Evolutionary conservation across 2,113 vertebrate genomes (phyloP).

Genomic region (Bothrops jararaca): DNA sequence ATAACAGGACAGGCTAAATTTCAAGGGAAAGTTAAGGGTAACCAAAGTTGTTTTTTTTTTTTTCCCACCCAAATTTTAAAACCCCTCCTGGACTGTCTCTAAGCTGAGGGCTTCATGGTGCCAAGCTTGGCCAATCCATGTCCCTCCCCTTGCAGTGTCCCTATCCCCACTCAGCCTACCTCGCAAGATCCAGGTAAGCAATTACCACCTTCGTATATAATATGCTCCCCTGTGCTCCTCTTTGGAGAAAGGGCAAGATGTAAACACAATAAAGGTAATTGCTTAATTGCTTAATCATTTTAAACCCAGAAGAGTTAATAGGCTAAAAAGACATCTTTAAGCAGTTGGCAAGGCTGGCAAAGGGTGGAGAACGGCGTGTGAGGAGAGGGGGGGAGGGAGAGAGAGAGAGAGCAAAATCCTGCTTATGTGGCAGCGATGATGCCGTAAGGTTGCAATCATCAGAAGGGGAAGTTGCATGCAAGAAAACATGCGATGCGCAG

Average conservation of each 20-base stretch:
- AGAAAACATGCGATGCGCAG: accelerated
- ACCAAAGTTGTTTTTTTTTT: not conserved
- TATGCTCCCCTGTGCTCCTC: not conserved
- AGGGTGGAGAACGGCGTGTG: not conserved
- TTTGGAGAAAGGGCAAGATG: not conserved
- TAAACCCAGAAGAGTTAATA: not conserved
- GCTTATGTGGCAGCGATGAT: conserved; percentile 32
- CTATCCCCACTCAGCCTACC: not conserved
- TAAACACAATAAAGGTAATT: conserved; percentile 5
- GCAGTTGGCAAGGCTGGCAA: not conserved
- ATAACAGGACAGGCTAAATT: not conserved
- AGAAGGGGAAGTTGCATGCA: not conserved
- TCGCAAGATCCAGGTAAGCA: not conserved
- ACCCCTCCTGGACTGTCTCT: not conserved
- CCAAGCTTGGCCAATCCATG: not conserved
- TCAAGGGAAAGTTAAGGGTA: not conserved
- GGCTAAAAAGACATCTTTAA: conserved; percentile 1
- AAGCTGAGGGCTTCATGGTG: not conserved
- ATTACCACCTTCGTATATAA: too few species aligned
- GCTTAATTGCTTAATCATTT: conserved; percentile 29
- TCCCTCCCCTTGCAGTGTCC: accelerated
- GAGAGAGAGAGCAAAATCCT: conserved; percentile 17
- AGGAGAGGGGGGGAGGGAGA: accelerated
- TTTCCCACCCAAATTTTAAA: not conserved
- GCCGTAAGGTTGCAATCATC: not conserved